Evolutionary conservation across 2,888 invertebrate species (phyloP), one percentile per base, ranked within the genome.

Genomic region (Orthosia incerta): DNA sequence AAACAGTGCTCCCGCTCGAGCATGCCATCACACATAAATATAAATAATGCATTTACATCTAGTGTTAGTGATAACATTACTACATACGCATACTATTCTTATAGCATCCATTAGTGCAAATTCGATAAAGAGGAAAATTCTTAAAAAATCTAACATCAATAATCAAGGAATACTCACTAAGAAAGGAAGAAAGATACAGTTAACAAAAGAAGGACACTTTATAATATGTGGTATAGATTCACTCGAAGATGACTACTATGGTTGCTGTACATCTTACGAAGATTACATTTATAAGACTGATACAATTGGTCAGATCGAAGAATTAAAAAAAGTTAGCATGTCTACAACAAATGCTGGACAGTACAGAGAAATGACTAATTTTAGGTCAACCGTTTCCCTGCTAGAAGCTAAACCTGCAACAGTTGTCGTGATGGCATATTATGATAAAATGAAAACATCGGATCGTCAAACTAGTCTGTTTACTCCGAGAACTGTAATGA

Each of bases 161-260:
- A 46, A 45, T 18, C 18, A 59, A 3, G 16, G 39, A 15, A 45
- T 55, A 57, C 23, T 50, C 2, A 64, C 64, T 39, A 65, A 68
- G 11, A 65, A 31, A 16, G 57, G 61, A 57, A 71, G 62, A 26
- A 79, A 72, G 50, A 65, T 62, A 57, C 55, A 79, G 39, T 26
- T 48, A 48, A 23, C 46, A 26, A 55, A 65, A 61, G 55, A 77
- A 4, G 73, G 73, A 20, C 39, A 73, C 68, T 39, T 72, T 23
- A 65, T 74, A 18, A 72, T 76, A 31, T 74, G 86, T 71, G 87
- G 88, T 15, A 74, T 86, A 70, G 87, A 88, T 71, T 88, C 88
- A 16, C 74, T 85, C 3, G 89, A 89, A 84, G 88, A 89, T 50
- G 85, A 85, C 39, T 75, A 82, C 57, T 85, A 83, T 26, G 88